Conservation (phyloP, 2,113 vertebrate genomes). For the Malurus melanocephalus region DNA sequence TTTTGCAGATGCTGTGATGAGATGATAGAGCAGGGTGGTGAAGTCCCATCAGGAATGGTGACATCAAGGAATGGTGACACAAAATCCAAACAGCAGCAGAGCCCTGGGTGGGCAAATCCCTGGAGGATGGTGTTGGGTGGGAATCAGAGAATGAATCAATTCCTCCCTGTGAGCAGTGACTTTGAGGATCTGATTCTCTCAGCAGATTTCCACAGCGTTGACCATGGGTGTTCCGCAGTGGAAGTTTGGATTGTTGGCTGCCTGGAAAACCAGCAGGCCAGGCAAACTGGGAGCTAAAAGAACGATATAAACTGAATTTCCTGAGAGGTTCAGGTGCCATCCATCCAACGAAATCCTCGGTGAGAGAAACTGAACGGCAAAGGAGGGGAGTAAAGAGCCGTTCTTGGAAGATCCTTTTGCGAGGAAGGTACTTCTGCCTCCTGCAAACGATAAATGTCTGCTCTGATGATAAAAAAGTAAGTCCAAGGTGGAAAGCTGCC, state of each 20-base stretch:
- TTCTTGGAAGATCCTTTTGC: neutral
- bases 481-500: neutral
- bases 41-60: neutral
- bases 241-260: neutral
- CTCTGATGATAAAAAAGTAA: neutral
- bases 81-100: neutral
- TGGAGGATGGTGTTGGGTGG: neutral
- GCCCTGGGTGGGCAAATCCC: neutral
- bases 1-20: neutral
- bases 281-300: neutral
- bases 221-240: rapidly evolving
- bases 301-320: neutral
- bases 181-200: neutral
- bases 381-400: neutral
- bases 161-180: neutral
- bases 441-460: neutral
- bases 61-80: neutral
- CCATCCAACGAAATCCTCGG: neutral
- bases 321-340: neutral
- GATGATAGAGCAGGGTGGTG: neutral
- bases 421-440: neutral
- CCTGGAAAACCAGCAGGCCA: neutral
- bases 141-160: neutral
- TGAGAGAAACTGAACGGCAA: neutral
- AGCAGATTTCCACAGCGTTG: neutral